Evolutionary conservation across 1,140 invertebrate species (phyloP).

Genomic region (Brachionus rotundiformis): DNA sequence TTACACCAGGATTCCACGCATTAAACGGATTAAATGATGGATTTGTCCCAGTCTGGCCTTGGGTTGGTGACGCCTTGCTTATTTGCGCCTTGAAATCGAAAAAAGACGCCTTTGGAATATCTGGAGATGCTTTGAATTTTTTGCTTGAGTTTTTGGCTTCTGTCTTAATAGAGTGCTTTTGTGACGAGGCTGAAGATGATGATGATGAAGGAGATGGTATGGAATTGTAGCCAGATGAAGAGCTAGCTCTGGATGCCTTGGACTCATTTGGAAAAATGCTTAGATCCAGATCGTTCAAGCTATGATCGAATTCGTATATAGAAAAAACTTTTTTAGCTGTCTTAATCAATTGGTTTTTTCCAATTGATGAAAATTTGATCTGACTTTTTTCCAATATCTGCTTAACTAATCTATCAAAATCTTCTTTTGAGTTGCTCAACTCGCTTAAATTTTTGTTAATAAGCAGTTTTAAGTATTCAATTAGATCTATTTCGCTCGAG

Average conservation of each 20-base stretch:
- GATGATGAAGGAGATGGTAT: conserved; percentile 36
- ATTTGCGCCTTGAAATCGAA: not conserved
- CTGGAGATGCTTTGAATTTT: conserved; percentile 26
- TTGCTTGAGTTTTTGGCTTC: not conserved
- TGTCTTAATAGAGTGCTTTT: conserved; percentile 14
- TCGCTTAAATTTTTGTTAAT: not conserved
- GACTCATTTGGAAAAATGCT: not conserved
- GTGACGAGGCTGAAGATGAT: conserved; percentile 30
- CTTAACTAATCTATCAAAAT: not conserved
- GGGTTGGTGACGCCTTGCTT: not conserved
- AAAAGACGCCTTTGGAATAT: not conserved
- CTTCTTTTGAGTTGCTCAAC: conserved; percentile 1
- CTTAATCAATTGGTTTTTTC: not conserved
- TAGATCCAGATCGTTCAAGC: not conserved
- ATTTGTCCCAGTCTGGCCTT: not conserved
- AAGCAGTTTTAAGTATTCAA: not conserved
- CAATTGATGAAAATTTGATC: not conserved
- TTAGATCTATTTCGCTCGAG: conserved; percentile 1
- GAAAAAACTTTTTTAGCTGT: not conserved
- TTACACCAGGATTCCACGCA: not conserved
- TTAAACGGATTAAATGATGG: not conserved
- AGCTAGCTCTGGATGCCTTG: not conserved
- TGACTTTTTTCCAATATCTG: conserved; percentile 6
- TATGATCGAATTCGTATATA: not conserved
- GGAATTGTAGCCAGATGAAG: conserved; percentile 33